Conservation (phyloP, 1,140 invertebrate genomes). For the Aethina tumida region DNA sequence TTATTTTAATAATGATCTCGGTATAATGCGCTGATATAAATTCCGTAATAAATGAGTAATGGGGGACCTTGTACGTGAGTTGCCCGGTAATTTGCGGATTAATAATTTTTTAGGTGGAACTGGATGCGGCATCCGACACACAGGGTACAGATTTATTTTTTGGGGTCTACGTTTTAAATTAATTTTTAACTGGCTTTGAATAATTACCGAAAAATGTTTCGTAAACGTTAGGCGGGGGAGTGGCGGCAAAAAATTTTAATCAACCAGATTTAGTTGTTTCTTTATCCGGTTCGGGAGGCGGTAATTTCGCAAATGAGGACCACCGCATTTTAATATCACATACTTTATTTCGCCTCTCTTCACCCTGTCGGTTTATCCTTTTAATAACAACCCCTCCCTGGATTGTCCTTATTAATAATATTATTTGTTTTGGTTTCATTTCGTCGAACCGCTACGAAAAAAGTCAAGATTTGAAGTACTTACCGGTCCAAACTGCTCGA, state of each 20-base stretch:
- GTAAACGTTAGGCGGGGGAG: slow-evolving; percentile 2
- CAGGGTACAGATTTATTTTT: slow-evolving; percentile 9
- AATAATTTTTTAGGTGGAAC: too few relatives aligned
- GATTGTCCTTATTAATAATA: too few relatives aligned
- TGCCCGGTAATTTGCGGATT: too few relatives aligned
- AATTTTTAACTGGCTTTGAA: slow-evolving; percentile 13
- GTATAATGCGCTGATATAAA: too few relatives aligned
- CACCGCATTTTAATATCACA: too few relatives aligned
- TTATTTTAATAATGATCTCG: too few relatives aligned
- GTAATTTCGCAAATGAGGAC: too few relatives aligned
- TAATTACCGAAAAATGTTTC: slow-evolving; percentile 5
- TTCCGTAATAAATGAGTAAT: too few relatives aligned
- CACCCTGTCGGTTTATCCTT: too few relatives aligned
- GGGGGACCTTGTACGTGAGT: too few relatives aligned
- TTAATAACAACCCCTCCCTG: too few relatives aligned
- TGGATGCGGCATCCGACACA: slow-evolving; percentile 5
- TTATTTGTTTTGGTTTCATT: neutral
- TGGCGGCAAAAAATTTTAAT: slow-evolving; percentile 2
- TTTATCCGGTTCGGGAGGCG: neutral
- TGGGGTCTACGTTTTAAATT: slow-evolving; percentile 10
- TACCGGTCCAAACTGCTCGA: slow-evolving; percentile 98
- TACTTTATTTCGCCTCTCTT: too few relatives aligned
- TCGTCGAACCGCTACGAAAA: neutral
- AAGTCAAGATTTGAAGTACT: slow-evolving; percentile 42
- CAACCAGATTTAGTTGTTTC: neutral